Evolutionary conservation across 2,797 vertebrate species (phyloP).

Genomic region (Gambelia wislizenii): DNA sequence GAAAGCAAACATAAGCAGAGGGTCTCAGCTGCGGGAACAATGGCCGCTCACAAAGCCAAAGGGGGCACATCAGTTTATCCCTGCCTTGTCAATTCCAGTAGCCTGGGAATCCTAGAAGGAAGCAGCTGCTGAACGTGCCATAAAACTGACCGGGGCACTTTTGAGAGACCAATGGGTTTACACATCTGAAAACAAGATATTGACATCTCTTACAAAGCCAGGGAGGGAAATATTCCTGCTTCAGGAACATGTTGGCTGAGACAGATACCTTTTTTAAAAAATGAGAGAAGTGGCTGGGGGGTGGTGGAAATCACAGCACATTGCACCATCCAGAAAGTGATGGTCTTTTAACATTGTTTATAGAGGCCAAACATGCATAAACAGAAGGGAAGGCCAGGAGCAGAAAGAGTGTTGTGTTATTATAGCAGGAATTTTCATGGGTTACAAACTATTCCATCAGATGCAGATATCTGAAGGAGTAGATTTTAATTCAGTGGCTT

Average conservation of each 20-base stretch:
- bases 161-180: conserved; percentile 82
- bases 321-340: too few species aligned
- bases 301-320: background rate
- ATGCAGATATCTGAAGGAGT: too few species aligned
- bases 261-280: background rate
- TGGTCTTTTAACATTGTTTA: background rate
- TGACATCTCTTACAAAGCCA: conserved; percentile 74
- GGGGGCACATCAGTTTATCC: conserved; percentile 99
- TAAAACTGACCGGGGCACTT: conserved; percentile 88
- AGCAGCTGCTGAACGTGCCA: conserved; percentile 98
- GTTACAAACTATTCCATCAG: too few species aligned
- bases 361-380: background rate
- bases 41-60: conserved; percentile 93
- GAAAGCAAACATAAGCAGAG: conserved; percentile 99
- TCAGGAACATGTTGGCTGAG: conserved; percentile 64
- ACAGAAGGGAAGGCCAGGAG: background rate
- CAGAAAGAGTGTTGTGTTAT: too few species aligned
- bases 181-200: conserved; percentile 85
- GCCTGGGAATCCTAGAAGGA: conserved; percentile 98
- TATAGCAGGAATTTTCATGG: too few species aligned
- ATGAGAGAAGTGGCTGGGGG: background rate
- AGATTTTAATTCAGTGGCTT: too few species aligned
- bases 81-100: conserved; percentile 98
- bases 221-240: conserved; percentile 66
- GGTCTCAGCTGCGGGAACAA: conserved; percentile 96